Evolutionary conservation across 2,113 vertebrate species (phyloP).

Genomic region (Pluvianellus socialis): DNA sequence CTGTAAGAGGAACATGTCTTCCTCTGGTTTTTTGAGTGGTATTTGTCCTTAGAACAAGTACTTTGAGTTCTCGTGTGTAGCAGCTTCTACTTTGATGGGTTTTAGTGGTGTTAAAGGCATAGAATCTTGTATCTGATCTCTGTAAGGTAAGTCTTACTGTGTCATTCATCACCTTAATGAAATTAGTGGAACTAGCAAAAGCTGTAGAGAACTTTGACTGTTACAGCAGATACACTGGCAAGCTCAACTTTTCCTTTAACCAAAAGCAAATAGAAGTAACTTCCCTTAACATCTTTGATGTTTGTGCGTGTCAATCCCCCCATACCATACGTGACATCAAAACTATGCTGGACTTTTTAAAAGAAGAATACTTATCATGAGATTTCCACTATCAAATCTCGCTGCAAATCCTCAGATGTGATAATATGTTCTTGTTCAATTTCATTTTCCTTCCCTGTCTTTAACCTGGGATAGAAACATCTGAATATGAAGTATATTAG

Average conservation of each 20-base stretch:
- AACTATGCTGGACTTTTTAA: neutral
- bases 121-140: neutral
- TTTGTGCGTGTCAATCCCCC: neutral
- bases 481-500: neutral
- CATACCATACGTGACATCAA: neutral
- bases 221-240: neutral
- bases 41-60: neutral
- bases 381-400: neutral
- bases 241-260: neutral
- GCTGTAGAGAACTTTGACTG: neutral
- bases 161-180: neutral
- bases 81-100: neutral
- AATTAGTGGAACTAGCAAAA: neutral
- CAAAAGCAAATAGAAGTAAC: neutral
- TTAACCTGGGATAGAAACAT: neutral
- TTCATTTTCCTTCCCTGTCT: neutral
- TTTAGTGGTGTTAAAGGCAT: neutral
- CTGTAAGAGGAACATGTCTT: neutral
- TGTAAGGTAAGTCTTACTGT: neutral
- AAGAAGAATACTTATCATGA: neutral
- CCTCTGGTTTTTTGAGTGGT: neutral
- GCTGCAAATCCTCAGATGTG: neutral
- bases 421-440: neutral
- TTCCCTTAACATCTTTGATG: neutral
- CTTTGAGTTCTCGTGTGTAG: neutral